Evolutionary conservation across 2,888 invertebrate species (phyloP).

Genomic region (Digitonthophagus gazella): DNA sequence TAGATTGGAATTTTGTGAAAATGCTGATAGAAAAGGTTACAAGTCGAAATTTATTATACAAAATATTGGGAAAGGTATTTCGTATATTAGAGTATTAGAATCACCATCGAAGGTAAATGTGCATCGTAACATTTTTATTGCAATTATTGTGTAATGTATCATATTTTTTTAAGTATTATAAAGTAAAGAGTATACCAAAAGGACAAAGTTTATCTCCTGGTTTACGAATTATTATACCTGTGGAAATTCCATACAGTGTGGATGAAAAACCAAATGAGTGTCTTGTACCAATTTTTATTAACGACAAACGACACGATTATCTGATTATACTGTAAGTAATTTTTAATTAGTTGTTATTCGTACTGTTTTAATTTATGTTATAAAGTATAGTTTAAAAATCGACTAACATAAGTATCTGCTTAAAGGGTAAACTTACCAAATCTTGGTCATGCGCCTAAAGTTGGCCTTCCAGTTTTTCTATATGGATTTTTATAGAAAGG

Average conservation of each 20-base stretch:
- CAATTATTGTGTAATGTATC: too few species aligned
- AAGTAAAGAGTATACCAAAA: not conserved
- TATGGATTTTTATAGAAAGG: too few species aligned
- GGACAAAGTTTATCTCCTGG: not conserved
- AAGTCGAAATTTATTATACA: constrained; percentile 3
- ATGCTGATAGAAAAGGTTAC: not conserved
- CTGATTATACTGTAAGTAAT: constrained; percentile 1
- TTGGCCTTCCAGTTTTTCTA: too few species aligned
- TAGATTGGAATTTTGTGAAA: not conserved
- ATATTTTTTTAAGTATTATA: constrained; percentile 2
- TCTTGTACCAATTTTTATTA: not conserved
- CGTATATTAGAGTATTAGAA: not conserved
- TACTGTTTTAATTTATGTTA: too few species aligned
- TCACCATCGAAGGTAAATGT: not conserved
- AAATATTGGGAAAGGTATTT: not conserved
- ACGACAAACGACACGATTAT: not conserved
- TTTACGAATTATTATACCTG: not conserved
- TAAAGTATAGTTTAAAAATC: too few species aligned
- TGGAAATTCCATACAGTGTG: not conserved
- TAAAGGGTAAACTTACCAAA: too few species aligned
- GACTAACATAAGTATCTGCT: too few species aligned
- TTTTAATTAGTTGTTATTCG: too few species aligned
- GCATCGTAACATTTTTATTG: not conserved
- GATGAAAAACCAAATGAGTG: not conserved
- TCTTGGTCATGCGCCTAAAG: too few species aligned